These are phyloP conservation scores for Ernsta delagoae DNA, from an alignment of 2,888 invertebrate species.

Conservation along the genomic window DNA sequence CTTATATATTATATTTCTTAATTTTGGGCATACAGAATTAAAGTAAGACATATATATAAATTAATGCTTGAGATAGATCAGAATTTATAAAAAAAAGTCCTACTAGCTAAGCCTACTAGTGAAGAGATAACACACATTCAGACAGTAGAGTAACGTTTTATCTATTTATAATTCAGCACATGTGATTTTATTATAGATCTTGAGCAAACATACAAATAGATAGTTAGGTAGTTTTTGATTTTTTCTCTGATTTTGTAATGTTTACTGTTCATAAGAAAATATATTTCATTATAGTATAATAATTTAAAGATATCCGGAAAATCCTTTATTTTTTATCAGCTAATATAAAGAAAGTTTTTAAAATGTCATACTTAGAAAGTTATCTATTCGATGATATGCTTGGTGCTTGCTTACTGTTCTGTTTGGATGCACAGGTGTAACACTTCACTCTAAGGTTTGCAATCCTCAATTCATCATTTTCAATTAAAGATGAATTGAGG, in stretches of 20 bases:
- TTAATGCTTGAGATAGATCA: too few species aligned
- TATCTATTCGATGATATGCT: slow-evolving; percentile 1
- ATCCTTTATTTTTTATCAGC: neutral
- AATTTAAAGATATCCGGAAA: neutral
- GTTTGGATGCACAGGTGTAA: slow-evolving; percentile 11
- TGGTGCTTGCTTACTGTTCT: slow-evolving; percentile 1
- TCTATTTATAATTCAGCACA: slow-evolving; percentile 31
- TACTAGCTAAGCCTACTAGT: slow-evolving; percentile 9
- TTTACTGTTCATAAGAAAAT: neutral
- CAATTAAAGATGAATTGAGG: too few species aligned
- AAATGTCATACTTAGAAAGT: slow-evolving; percentile 29
- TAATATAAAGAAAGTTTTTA: slow-evolving; percentile 7
- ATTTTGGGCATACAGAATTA: too few species aligned
- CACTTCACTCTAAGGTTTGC: too few species aligned
- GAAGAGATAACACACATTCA: slow-evolving; percentile 20
- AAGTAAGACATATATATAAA: too few species aligned
- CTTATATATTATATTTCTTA: too few species aligned
- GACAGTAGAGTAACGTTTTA: slow-evolving; percentile 27
- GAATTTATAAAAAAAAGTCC: too few species aligned
- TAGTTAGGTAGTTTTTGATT: neutral
- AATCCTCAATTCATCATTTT: too few species aligned
- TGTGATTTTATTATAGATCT: slow-evolving; percentile 29
- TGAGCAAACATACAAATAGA: neutral
- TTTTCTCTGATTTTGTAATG: neutral
- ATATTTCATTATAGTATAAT: too few species aligned